Conservation (phyloP, 1,140 invertebrate species). For the Lethrus apterus region DNA sequence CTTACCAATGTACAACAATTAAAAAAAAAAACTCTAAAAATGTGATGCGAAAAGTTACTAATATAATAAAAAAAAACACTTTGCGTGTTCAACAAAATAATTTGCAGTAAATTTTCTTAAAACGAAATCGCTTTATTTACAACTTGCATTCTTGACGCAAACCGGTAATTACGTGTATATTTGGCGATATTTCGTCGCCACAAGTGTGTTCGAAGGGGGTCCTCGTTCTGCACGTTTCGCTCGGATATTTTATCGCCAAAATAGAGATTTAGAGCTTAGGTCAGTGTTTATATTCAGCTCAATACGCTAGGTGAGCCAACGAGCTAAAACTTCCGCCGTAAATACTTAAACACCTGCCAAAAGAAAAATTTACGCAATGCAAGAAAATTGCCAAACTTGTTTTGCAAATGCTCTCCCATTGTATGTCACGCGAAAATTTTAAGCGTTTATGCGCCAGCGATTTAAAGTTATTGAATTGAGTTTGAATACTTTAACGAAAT, state of each 20-base stretch:
- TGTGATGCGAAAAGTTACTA: too few species aligned
- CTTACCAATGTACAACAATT: background rate
- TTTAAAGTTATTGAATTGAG: too few species aligned
- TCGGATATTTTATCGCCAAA: background rate
- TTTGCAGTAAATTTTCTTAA: background rate
- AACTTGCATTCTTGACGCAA: background rate
- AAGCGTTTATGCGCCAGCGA: too few species aligned
- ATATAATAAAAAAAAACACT: too few species aligned
- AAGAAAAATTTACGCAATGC: slow-evolving; percentile 3
- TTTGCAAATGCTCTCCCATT: too few species aligned
- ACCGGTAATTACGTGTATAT: background rate
- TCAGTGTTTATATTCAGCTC: slow-evolving; percentile 5
- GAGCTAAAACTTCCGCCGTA: slow-evolving; percentile 4
- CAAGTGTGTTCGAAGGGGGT: slow-evolving; percentile 7
- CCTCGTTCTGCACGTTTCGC: background rate
- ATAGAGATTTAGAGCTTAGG: background rate
- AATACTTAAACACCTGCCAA: slow-evolving; percentile 6
- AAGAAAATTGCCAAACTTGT: too few species aligned
- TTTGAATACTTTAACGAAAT: too few species aligned
- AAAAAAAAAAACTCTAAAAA: slow-evolving; percentile 1
- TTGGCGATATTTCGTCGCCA: background rate
- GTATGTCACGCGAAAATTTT: too few species aligned
- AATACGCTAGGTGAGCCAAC: background rate
- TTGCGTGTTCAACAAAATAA: too few species aligned
- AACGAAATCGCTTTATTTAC: background rate